These are phyloP conservation scores for Cephus cinctus DNA, from an alignment of 1,140 invertebrate genomes.

Conservation along the genomic window DNA sequence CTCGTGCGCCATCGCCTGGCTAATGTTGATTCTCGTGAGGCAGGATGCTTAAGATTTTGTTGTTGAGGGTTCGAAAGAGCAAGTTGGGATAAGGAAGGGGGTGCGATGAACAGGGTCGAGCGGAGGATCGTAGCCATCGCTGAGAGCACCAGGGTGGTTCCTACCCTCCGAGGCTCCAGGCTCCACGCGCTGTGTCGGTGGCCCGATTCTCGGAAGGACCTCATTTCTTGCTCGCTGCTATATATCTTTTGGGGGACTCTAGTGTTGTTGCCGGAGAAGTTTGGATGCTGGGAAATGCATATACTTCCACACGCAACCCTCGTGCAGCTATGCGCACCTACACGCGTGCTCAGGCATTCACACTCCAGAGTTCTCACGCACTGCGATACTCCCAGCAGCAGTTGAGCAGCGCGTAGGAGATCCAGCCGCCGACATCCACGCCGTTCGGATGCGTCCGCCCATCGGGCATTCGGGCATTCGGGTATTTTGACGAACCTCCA, in stretches of 20 bases:
- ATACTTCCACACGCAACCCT: constrained; percentile 25
- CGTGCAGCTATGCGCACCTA: no score
- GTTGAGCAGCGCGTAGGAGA: no score
- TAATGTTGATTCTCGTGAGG: neutral
- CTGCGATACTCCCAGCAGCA: no score
- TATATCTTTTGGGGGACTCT: constrained; percentile 36
- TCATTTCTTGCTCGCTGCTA: constrained; percentile 51
- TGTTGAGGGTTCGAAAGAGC: no score
- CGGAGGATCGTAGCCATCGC: constrained; percentile 21
- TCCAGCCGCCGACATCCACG: no score
- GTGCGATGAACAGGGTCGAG: neutral
- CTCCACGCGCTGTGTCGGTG: constrained; percentile 49
- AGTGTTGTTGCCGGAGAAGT: constrained; percentile 30
- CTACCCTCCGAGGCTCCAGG: constrained; percentile 34
- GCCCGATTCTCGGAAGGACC: constrained; percentile 57
- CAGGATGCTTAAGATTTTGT: no score
- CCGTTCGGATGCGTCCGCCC: no score
- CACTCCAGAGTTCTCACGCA: no score
- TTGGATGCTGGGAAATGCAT: constrained; percentile 34
- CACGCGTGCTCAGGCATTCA: no score
- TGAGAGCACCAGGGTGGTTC: constrained; percentile 39
- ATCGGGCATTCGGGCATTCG: no score
- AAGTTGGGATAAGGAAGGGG: neutral
- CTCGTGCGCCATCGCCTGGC: neutral
- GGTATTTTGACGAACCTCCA: no score